Evolutionary conservation across 2,888 invertebrate genomes (phyloP).

Genomic region (Brachylomia viminalis): DNA sequence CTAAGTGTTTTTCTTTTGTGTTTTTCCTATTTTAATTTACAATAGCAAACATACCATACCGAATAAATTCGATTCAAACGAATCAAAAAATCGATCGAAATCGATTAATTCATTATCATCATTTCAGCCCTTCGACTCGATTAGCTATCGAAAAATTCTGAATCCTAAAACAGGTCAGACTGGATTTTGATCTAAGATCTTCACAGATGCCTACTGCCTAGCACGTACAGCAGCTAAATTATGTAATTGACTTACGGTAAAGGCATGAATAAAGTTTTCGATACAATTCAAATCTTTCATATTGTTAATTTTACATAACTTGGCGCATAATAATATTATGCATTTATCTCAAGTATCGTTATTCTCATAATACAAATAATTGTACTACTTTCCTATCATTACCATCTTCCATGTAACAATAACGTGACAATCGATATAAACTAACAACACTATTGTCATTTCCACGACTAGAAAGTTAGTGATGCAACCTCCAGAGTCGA

Average conservation of each 20-base stretch:
- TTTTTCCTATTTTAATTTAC: neutral
- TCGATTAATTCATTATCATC: too few species aligned
- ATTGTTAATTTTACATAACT: neutral
- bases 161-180: too few species aligned
- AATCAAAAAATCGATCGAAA: too few species aligned
- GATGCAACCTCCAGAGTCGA: slow-evolving; percentile 43
- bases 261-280: neutral
- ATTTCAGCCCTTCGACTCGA: too few species aligned
- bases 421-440: slow-evolving; percentile 47
- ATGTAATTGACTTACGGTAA: neutral
- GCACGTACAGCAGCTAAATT: neutral
- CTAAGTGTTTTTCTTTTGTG: neutral
- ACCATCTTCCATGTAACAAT: slow-evolving; percentile 40
- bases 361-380: slow-evolving; percentile 37
- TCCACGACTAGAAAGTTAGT: slow-evolving; percentile 54
- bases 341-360: neutral
- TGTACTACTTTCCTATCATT: slow-evolving; percentile 38
- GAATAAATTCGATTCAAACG: too few species aligned
- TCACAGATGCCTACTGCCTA: too few species aligned
- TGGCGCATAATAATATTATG: neutral
- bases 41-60: too few species aligned
- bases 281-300: neutral
- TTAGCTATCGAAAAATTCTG: too few species aligned
- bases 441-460: slow-evolving; percentile 44
- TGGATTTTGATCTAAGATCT: too few species aligned